Base-by-base conservation (phyloP, 2,888 invertebrate genomes). In the Oxycera nigricornis region DNA sequence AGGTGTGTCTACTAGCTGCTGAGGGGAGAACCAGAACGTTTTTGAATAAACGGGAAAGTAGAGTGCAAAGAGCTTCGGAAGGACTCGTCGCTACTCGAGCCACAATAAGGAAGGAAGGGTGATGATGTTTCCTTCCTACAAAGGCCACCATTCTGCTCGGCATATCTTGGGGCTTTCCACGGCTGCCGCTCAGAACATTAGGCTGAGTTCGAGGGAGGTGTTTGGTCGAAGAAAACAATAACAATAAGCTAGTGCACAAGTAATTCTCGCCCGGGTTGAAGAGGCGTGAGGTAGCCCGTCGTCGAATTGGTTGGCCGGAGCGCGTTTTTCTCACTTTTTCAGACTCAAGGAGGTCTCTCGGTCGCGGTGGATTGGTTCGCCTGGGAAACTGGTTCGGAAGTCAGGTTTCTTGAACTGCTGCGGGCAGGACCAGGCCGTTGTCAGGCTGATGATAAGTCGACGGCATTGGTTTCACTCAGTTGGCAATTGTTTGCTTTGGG, bases 401-500 rank as follows among this genome's bases (percentile, higher is more conserved):
- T 52, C 65, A 52, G 70, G 52, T 70, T 70, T 52, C 67, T 41
- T 41, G 11, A n/a, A n/a, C 55, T 55, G 20, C n/a, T 2, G 24
- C 30, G 30, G 41, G 39, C 24, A 17, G 30, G 28, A 11, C n/a
- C 28, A 26, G 22, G 62, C 14, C 22, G 70, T 52, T 52, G 70
- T 70, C 70, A 52, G 55, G 55, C 52, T 70, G 70, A 70, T 70
- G 70, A 70, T 70, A 70, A 70, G 70, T 70, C 70, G 70, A 52
- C 70, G 70, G 70, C 70, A 70, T 70, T 70, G 70, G 70, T 52
- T 62, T 59, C 22, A 75, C 83, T 85, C 84, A 85, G 85, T 85
- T 84, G 82, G 81, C 82, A 83, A 82, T 82, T 84, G 85, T 83
- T 84, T 83, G 85, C 83, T 84, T 82, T 82, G 80, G 83, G 83